Evolutionary conservation across 2,113 vertebrate species (phyloP).

Genomic region (Gorsachius goisagi): DNA sequence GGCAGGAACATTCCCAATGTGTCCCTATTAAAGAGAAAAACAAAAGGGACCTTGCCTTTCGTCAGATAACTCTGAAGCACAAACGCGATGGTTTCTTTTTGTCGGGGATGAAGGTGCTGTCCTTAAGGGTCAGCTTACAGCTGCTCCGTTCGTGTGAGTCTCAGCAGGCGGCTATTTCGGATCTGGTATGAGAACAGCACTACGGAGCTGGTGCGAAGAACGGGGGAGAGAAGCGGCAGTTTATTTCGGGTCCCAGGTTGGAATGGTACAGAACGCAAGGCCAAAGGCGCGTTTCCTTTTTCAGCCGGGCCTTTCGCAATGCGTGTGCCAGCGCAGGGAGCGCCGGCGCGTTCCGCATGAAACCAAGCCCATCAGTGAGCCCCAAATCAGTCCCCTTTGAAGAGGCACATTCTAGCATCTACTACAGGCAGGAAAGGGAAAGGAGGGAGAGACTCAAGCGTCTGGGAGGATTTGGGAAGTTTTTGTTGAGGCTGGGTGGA

Average conservation of each 20-base stretch:
- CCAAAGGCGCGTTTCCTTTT: neutral
- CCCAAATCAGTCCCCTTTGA: neutral
- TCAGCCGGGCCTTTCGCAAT: fast-evolving
- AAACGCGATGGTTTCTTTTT: neutral
- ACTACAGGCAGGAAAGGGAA: neutral
- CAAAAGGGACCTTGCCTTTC: neutral
- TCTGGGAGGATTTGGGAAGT: neutral
- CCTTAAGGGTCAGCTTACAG: neutral
- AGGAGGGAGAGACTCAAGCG: neutral
- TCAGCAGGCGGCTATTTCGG: neutral
- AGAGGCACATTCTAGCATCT: neutral
- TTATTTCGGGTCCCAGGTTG: neutral
- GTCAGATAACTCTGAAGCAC: neutral
- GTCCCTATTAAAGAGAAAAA: neutral
- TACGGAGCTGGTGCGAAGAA: neutral
- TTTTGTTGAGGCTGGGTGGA: neutral
- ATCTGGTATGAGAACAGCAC: neutral
- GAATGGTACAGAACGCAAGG: neutral
- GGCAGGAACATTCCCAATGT: constrained; percentile 72
- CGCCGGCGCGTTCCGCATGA: neutral
- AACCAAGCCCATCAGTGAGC: neutral
- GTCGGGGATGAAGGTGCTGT: neutral
- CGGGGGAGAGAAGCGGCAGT: neutral
- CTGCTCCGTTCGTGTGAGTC: fast-evolving
- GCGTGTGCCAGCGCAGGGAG: neutral